Base-by-base conservation (phyloP, 2,797 vertebrate genomes). In the Notoglanidium macrostoma region DNA sequence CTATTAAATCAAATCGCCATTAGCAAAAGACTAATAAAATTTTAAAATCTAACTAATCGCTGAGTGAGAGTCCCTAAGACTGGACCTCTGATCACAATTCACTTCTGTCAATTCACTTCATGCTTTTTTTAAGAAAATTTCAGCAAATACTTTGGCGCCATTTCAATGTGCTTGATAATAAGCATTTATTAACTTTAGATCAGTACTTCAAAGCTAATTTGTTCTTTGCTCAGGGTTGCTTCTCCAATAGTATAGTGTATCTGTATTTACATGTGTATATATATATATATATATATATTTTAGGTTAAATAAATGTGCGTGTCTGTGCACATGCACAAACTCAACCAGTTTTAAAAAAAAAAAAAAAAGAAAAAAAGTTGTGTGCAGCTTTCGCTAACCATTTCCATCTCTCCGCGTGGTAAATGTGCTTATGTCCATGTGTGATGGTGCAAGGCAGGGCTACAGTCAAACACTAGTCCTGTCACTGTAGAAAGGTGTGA, bases 401-500 rank as follows among this genome's bases (percentile, higher is more conserved):
- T 68, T 78, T 29, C 65, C 73, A 49, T 83, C 78, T 77, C 40
- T 86, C 74, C 32, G 72, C 11, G 19, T 74, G 6, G 77, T 87
- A 88, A 68, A 85, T 89, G 90, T 90, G 89, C 88, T 90, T 86
- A 77, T 81, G 83, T 88, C 49, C 80, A 61, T 55, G 67, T 17
- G 51, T 85, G 40, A 51, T 40, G n/a, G 54, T 23, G n/a, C 26
- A n/a, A 73, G 2, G 26, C 32, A 46, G 11, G 2, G 80, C 32
- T 46, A 81, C 89, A 79, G 91, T 96, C 95, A 96, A 92, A 96
- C 93, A 88, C 92, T 90, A 6, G 95, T 93, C 92, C 95, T 95
- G 93, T 96, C 98, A 74, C 97, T 99, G 95, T 97, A 99, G 96
- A 99, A 99, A 77, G 98, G 98, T 1, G 98, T 99, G 93, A 99